These are phyloP conservation scores for Agrilus biguttatus DNA, from an alignment of 2,888 invertebrate species.

Conservation along the genomic window DNA sequence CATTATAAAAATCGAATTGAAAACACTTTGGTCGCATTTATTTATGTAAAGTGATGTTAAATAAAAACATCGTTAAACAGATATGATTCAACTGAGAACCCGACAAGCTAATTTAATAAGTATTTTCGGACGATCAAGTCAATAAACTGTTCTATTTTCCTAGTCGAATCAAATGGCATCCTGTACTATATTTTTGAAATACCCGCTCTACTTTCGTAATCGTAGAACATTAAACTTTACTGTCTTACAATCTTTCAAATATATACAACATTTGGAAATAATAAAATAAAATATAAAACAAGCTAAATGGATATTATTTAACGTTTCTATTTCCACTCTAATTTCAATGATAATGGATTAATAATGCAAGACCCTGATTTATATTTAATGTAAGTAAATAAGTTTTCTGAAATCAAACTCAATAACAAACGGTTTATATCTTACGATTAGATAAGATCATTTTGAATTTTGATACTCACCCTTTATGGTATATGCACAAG, in stretches of 20 bases:
- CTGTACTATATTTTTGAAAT: not conserved
- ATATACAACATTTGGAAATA: not conserved
- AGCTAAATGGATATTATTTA: not conserved
- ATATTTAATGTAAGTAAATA: no score
- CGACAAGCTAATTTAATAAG: no score
- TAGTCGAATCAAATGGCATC: not conserved
- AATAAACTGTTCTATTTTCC: not conserved
- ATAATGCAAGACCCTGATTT: no score
- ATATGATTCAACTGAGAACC: no score
- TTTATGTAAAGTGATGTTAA: no score
- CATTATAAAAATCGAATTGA: not conserved
- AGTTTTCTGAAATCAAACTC: no score
- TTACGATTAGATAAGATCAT: not conserved
- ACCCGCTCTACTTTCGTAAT: not conserved
- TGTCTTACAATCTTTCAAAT: no score
- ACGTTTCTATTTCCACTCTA: not conserved
- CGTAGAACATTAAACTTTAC: no score
- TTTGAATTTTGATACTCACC: conserved; percentile 39
- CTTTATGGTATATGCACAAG: conserved; percentile 98
- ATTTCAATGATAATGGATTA: no score
- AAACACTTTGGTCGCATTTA: no score
- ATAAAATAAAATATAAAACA: not conserved
- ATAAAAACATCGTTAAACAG: no score
- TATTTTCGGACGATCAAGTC: not conserved
- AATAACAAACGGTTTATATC: no score